These are phyloP conservation scores for Antheraea assamensis DNA, from an alignment of 2,888 invertebrate species.

Conservation along the genomic window DNA sequence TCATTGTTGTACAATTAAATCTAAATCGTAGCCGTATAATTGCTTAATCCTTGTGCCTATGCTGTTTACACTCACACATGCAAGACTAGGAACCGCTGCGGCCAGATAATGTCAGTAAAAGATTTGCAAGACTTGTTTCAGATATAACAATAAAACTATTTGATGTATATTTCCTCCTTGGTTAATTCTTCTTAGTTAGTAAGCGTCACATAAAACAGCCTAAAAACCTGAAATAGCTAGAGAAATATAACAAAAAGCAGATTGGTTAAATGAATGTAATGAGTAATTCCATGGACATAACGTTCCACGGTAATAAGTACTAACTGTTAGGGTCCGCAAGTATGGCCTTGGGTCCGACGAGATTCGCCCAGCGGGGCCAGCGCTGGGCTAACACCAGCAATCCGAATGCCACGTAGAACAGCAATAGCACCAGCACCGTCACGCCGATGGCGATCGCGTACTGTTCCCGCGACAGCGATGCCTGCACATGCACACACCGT, in stretches of 20 bases:
- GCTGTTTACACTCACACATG: no score
- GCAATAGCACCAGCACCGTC: slow-evolving; percentile 54
- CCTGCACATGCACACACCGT: slow-evolving; percentile 38
- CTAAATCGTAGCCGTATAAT: no score
- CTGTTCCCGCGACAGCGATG: slow-evolving; percentile 57
- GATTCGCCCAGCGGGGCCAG: slow-evolving; percentile 50
- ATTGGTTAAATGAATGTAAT: no score
- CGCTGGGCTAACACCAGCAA: slow-evolving; percentile 65
- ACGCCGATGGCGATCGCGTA: slow-evolving; percentile 54
- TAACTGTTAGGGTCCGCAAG: slow-evolving; percentile 41
- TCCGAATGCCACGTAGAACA: slow-evolving; percentile 62
- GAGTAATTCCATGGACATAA: background rate
- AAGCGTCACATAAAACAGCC: no score
- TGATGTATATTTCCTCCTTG: background rate
- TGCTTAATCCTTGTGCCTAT: no score
- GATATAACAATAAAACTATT: no score
- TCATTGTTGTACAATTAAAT: no score
- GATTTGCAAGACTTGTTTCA: no score
- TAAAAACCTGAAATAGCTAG: background rate
- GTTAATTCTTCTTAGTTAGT: no score
- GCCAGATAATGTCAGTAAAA: no score
- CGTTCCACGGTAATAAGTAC: background rate
- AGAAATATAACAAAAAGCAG: no score
- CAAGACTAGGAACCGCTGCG: no score
- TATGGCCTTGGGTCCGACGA: slow-evolving; percentile 58